Conservation (phyloP, 2,797 vertebrate genomes). For the Sciurus vulgaris region DNA sequence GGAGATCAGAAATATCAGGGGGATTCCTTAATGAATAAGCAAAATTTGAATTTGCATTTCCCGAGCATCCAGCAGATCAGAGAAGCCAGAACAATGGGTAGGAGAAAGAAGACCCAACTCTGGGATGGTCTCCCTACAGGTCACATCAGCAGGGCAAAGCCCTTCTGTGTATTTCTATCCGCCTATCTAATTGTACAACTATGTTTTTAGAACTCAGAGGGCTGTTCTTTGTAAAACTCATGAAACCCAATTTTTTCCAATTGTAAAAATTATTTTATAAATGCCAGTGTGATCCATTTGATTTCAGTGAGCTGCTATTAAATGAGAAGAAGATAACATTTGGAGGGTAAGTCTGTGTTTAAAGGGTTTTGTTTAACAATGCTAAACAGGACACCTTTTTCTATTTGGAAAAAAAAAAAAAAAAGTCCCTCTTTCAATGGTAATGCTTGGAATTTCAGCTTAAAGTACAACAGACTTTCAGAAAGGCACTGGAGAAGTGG, state of each 20-base stretch:
- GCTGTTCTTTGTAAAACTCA: background rate
- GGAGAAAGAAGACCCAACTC: background rate
- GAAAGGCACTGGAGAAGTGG: background rate
- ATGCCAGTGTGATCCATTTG: background rate
- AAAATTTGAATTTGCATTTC: background rate
- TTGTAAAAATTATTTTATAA: conserved; percentile 29
- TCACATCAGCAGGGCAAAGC: background rate
- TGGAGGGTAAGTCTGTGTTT: background rate
- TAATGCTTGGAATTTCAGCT: conserved; percentile 37
- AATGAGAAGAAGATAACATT: background rate
- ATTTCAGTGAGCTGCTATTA: background rate
- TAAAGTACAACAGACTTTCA: background rate
- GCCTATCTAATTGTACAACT: background rate
- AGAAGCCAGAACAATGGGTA: background rate
- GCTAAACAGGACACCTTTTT: background rate
- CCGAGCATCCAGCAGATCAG: background rate
- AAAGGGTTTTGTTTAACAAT: conserved; percentile 23
- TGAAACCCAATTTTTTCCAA: background rate
- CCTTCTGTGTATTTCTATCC: background rate
- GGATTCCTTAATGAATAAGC: background rate
- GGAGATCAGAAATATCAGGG: background rate
- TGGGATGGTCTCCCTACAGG: background rate
- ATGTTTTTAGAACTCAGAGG: conserved; percentile 10
- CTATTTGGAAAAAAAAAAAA: background rate
- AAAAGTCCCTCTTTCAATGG: background rate